phyloP scores from a whole-genome alignment of 2,113 vertebrate species.

The Vulpes lagopus region DNA sequence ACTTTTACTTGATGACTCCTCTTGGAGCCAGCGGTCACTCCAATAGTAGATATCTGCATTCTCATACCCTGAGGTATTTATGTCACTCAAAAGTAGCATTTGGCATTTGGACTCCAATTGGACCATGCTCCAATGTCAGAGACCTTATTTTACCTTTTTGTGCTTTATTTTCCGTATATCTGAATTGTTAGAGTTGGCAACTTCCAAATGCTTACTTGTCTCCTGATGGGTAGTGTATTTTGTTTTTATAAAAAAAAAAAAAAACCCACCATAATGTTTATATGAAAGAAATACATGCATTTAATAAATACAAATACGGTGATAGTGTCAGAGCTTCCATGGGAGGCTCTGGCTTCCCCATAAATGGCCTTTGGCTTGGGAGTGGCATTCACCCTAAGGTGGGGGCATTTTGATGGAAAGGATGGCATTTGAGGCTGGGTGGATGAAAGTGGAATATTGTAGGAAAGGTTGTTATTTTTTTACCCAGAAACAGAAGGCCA shows the following conservation, averaged over 20 bases:
- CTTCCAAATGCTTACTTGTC: constrained; percentile 25
- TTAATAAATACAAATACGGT: not conserved
- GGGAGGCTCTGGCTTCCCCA: not conserved
- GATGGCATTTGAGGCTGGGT: not conserved
- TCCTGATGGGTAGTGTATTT: constrained; percentile 7
- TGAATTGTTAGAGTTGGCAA: not conserved
- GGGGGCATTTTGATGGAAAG: not conserved
- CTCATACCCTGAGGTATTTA: not conserved
- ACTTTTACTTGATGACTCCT: not conserved
- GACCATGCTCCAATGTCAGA: not conserved
- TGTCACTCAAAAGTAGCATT: not conserved
- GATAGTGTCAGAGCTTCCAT: not conserved
- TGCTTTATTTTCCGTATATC: constrained; percentile 46
- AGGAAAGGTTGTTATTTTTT: not conserved
- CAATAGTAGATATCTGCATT: rapidly evolving
- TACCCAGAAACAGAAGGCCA: not conserved
- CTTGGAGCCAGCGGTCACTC: not conserved
- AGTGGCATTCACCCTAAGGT: not conserved
- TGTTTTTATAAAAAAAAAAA: constrained; percentile 16
- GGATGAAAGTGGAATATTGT: not conserved
- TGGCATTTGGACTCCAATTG: not conserved
- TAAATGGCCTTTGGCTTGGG: not conserved
- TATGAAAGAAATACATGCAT: constrained; percentile 16
- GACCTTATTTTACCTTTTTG: not conserved
- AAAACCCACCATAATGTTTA: not conserved